These are phyloP conservation scores for Florisuga fusca DNA, from an alignment of 2,797 vertebrate genomes.

Conservation along the genomic window DNA sequence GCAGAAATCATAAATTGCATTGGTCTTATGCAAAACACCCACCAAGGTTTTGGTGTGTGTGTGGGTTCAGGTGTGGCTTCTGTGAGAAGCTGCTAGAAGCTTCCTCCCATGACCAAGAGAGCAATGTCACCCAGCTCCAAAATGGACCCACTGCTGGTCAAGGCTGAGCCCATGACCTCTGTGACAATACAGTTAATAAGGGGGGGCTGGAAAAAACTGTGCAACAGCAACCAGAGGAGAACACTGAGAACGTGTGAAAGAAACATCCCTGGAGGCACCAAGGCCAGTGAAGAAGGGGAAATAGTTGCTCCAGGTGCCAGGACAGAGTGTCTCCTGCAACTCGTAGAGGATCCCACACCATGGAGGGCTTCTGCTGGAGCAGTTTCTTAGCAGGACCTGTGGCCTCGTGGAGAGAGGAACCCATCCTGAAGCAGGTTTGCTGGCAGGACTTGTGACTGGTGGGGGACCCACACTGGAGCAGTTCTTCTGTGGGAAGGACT, in stretches of 20 bases:
- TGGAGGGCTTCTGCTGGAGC: accelerated
- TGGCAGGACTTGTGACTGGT: background rate
- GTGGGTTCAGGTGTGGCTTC: background rate
- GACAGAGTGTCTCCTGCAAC: background rate
- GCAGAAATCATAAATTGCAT: background rate
- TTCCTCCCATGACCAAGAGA: accelerated
- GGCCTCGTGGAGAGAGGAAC: background rate
- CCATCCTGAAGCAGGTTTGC: background rate
- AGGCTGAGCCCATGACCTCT: background rate
- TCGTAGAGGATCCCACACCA: too few species aligned
- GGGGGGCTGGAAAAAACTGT: background rate
- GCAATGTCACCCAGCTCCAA: accelerated
- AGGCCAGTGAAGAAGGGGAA: background rate
- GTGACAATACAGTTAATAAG: background rate
- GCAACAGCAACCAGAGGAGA: background rate
- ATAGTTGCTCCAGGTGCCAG: accelerated
- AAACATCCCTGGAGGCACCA: background rate
- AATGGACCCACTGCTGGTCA: accelerated
- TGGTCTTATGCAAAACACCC: background rate
- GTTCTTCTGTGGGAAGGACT: accelerated
- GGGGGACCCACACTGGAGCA: background rate
- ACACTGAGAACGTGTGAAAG: accelerated
- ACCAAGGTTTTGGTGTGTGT: background rate
- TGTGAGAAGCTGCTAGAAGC: background rate
- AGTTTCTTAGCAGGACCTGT: background rate